phyloP scores from a whole-genome alignment of 2,888 invertebrate genomes.

The Luffia ferchaultella region DNA sequence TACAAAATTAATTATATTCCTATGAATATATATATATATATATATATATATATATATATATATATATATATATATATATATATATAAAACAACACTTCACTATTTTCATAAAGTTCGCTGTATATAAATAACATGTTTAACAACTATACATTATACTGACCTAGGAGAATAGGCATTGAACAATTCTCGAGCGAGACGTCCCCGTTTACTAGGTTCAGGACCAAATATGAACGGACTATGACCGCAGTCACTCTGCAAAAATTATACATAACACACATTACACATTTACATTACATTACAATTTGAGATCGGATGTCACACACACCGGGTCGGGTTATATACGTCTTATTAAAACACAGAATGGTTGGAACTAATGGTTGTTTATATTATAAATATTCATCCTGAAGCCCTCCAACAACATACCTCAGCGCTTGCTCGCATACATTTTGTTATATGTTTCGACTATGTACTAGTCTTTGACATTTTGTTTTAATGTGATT shows the following conservation, averaged over 20 bases:
- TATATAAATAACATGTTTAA: not conserved
- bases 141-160: slow-evolving; percentile 13
- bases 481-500: too few species aligned
- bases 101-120: too few species aligned
- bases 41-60: not conserved
- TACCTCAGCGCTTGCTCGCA: too few species aligned
- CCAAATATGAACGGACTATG: slow-evolving; percentile 27
- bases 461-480: too few species aligned
- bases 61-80: not conserved
- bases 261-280: not conserved
- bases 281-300: too few species aligned
- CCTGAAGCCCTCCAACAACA: too few species aligned
- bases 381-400: too few species aligned
- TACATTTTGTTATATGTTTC: too few species aligned
- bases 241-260: not conserved
- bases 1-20: not conserved
- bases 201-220: slow-evolving; percentile 40
- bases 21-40: not conserved
- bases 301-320: too few species aligned
- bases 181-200: slow-evolving; percentile 29
- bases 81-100: not conserved
- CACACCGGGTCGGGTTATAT: too few species aligned
- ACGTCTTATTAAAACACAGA: too few species aligned
- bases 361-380: too few species aligned
- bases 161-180: slow-evolving; percentile 24